Evolutionary conservation across 1,140 invertebrate genomes (phyloP).

Genomic region (Homarus americanus): DNA sequence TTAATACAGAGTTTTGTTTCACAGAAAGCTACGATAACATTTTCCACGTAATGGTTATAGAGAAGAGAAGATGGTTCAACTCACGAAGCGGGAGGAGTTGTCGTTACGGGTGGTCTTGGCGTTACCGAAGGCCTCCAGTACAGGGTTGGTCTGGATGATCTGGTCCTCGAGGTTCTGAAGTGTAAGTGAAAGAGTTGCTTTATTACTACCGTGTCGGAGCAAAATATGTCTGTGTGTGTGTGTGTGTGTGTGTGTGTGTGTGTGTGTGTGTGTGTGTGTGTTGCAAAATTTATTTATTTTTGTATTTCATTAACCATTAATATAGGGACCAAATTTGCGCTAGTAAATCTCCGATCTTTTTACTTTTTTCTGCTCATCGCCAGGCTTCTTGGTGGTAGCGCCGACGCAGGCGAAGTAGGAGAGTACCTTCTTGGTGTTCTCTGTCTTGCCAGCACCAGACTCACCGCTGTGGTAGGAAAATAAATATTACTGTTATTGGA

Average conservation of each 20-base stretch:
- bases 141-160: constrained; percentile 98
- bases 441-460: constrained; percentile 99
- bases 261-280: too few relatives aligned
- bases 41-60: too few relatives aligned
- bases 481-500: neutral
- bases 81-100: constrained; percentile 99
- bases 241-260: too few relatives aligned
- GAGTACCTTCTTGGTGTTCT: constrained; percentile 99
- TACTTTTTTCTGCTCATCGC: constrained; percentile 76
- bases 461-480: constrained; percentile 86
- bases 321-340: too few relatives aligned
- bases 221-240: too few relatives aligned
- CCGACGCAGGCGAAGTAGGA: constrained; percentile 92
- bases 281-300: too few relatives aligned
- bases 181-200: too few relatives aligned
- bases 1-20: too few relatives aligned
- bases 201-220: too few relatives aligned
- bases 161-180: constrained; percentile 95
- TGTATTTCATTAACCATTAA: too few relatives aligned
- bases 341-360: too few relatives aligned
- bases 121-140: constrained; percentile 99
- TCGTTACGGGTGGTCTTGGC: constrained; percentile 99
- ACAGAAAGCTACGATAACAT: too few relatives aligned
- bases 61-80: constrained; percentile 79
- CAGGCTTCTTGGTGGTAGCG: constrained; percentile 79